phyloP scores from a whole-genome alignment of 2,113 vertebrate species.

The Hylia prasina region DNA sequence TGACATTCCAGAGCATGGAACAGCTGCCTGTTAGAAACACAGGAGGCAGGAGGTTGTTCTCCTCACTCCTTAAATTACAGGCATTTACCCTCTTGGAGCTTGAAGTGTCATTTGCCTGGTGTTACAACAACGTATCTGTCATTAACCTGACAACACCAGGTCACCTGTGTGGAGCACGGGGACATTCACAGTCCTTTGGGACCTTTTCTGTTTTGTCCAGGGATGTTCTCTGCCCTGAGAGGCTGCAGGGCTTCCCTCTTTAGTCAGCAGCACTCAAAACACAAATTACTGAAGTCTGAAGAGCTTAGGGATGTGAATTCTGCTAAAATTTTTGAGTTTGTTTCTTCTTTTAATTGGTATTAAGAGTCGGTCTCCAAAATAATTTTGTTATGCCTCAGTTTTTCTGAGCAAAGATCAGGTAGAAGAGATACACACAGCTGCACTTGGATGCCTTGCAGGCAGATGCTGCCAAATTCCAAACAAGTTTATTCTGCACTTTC shows the following conservation, averaged over 20 bases:
- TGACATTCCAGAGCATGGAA: background rate
- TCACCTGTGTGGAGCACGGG: background rate
- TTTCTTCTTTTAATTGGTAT: background rate
- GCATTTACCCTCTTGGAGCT: background rate
- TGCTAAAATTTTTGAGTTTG: background rate
- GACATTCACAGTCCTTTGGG: background rate
- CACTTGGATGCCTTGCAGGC: background rate
- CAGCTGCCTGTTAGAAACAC: background rate
- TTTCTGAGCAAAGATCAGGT: background rate
- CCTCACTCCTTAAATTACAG: background rate
- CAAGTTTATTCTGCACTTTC: background rate
- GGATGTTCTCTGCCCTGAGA: background rate
- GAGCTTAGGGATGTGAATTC: background rate
- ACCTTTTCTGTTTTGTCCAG: background rate
- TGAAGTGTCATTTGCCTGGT: background rate
- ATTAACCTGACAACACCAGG: background rate
- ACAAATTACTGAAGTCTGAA: background rate
- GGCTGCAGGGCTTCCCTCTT: background rate
- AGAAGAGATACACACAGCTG: fast-evolving
- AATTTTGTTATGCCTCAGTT: background rate
- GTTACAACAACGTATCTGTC: background rate
- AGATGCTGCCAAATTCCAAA: background rate
- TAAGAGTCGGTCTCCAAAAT: background rate
- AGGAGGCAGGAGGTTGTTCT: background rate
- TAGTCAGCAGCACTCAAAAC: background rate